phyloP scores from a whole-genome alignment of 2,797 vertebrate genomes.

The Thripadectes ignobilis region DNA sequence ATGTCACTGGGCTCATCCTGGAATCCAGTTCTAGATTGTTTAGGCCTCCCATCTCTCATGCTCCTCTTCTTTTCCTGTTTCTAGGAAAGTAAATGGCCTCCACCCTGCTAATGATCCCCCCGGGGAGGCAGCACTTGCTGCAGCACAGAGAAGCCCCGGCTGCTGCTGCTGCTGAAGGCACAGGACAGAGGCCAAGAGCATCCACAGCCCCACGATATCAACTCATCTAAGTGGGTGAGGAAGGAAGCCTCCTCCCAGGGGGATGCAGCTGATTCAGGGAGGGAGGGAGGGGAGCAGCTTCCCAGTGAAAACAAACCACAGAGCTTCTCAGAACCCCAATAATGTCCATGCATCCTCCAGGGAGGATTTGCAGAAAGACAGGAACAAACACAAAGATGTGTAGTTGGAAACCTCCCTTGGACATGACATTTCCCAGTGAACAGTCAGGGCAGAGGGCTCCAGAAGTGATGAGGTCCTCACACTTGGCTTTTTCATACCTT shows the following conservation, averaged over 20 bases:
- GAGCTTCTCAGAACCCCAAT: constrained; percentile 5
- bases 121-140: constrained; percentile 34
- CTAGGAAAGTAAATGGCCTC: constrained; percentile 59
- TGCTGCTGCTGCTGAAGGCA: not conserved
- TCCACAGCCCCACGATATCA: not conserved
- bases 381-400: not conserved
- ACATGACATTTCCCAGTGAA: not conserved
- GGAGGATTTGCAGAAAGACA: not conserved
- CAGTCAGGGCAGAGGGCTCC: not conserved
- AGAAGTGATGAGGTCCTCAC: not conserved
- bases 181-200: not conserved
- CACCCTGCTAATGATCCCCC: constrained; percentile 44
- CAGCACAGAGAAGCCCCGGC: constrained; percentile 9
- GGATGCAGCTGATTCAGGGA: constrained; percentile 8
- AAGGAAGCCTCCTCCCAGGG: not conserved
- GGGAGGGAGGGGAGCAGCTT: constrained; percentile 17
- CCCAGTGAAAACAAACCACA: not conserved
- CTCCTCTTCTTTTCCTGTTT: constrained; percentile 61
- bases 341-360: not conserved
- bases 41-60: constrained; percentile 40
- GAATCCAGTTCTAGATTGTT: constrained; percentile 39
- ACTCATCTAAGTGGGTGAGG: not conserved
- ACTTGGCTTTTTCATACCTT: not conserved
- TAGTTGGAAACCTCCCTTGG: not conserved
- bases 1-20: constrained; percentile 17